Evolutionary conservation across 64 coral and sea anemone species (phyloP), one percentile per base, ranked within the genome.

Genomic region (Stylophora pistillata): DNA sequence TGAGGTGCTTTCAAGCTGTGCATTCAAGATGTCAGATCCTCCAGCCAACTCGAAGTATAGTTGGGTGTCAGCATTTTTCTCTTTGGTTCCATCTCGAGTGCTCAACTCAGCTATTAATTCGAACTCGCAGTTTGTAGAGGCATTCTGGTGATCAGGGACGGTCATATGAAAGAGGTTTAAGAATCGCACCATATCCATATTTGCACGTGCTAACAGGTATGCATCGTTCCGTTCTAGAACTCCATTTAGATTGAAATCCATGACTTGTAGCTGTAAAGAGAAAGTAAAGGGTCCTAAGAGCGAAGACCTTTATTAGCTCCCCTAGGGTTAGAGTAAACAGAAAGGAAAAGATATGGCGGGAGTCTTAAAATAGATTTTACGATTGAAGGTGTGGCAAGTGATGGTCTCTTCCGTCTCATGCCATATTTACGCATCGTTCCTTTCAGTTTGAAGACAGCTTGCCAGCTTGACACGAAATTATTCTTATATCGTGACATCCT

Each of bases 171-270:
- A 31, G 18, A 15, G 55, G 13, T 53, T 32, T 26, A 86, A 26
- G 41, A 94, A 94, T 27, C 80, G 58, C 25, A 59, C 87, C 85
- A 89, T 81, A 62, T 89, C 64, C 27, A 89, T 32, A 52, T 82
- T 70, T 0, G 92, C 92, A 65, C 82, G 79, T 29, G 81, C 58
- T 28, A 90, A 75, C n/a, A 94, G 80, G 72, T 85, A 85, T 1
- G 92, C 92, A 30, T 94, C 92, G 29, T 79, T 81, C 17, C 86
- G 86, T 32, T 90, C 92, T 60, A 89, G 21, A 29, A 72, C 59
- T n/a, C 92, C 82, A 76, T 94, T 90, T 30, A 68, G 0, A 26
- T 85, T 94, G 73, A 94, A 89, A 54, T 94, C 92, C 92, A 94
- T 94, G 33, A 33, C 37, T 9, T 55, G 12, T 31, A 74, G 66